Conservation (phyloP, 2,888 invertebrate genomes). For the Caenorhabditis doughertyi region DNA sequence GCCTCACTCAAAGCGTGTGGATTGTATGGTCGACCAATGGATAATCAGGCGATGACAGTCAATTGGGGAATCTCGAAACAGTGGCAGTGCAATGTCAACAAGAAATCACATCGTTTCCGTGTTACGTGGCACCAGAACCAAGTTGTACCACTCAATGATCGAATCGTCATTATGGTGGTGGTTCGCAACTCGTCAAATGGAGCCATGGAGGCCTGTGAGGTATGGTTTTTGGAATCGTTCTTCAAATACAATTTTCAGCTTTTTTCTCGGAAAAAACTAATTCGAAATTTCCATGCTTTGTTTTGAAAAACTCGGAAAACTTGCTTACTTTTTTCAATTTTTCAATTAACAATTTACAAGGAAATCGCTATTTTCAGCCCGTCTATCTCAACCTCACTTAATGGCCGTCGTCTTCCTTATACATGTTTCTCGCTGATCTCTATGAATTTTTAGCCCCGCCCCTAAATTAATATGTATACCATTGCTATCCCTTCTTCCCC, state of each 20-base stretch:
- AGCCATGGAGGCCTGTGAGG: not conserved
- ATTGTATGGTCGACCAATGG: constrained; percentile 1
- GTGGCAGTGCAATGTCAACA: constrained; percentile 15
- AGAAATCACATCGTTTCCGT: constrained; percentile 44
- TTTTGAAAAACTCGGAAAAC: too few species aligned
- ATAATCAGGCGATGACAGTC: not conserved
- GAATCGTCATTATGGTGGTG: constrained; percentile 19
- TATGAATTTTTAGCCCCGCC: too few species aligned
- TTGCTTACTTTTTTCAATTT: too few species aligned
- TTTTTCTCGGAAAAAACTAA: too few species aligned
- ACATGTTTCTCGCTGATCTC: too few species aligned
- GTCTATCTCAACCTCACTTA: not conserved
- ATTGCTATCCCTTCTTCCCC: too few species aligned
- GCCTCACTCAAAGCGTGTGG: constrained; percentile 27
- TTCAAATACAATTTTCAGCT: too few species aligned
- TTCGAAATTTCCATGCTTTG: too few species aligned
- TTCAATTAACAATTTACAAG: not conserved
- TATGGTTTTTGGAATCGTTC: too few species aligned
- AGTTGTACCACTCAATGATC: constrained; percentile 9
- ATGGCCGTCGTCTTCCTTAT: too few species aligned
- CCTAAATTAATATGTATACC: too few species aligned
- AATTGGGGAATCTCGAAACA: constrained; percentile 42
- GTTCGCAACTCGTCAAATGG: not conserved
- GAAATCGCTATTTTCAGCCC: not conserved
- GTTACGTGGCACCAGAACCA: constrained; percentile 42